Base-by-base conservation (phyloP, 92 coral and sea anemone species). In the Palythoa heliodiscus region DNA sequence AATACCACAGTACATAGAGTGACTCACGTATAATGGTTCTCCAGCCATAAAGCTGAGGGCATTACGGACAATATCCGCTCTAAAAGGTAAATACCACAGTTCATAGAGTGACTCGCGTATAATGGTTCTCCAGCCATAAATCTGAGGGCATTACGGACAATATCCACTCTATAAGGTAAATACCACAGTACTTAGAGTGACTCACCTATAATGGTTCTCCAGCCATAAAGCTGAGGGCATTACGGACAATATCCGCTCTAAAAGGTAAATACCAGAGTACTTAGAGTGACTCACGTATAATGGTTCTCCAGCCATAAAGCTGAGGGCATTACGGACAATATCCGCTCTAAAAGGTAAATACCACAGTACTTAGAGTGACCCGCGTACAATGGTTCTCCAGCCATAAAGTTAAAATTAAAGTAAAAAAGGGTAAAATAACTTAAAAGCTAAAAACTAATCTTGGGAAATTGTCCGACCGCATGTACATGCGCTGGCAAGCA, bases 241-340 rank as follows among this genome's bases (percentile, higher is more conserved):
- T 75, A 23, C 11, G 78, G 35, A 75, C 78, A 13, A 50, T 75
- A 52, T 75, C 78, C n/a, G 78, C 78, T 13, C 9, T 75, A 15
- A 75, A 75, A 75, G 78, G 78, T 75, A 29, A 68, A 2, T 23
- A 25, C 4, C 9, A 10, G 11, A 10, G 4, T 69, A 69, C 8
- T 24, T 5, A 7, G 8, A 63, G 20, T 10, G 19, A 17, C n/a
- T 63, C 4, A 14, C 9, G 14, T 63, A 63, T 2, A n/a, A n/a
- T n/a, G 9, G 24, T 16, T n/a, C 4, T 63, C 20, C 22, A 20
- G n/a, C 5, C 6, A 22, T 22, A 20, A 12, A 5, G 19, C 22
- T 75, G 78, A 48, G 78, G 78, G 78, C 78, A 13, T 53, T 75
- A 23, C 11, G 78, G 35, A 75, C 78, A 13, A 50, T 75, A 52